A percentile compares a stretch with the other conserved stretches of the same genome.
phyloP scores from a whole-genome alignment of 2,113 vertebrate species.

The Enhydra lutris region DNA sequence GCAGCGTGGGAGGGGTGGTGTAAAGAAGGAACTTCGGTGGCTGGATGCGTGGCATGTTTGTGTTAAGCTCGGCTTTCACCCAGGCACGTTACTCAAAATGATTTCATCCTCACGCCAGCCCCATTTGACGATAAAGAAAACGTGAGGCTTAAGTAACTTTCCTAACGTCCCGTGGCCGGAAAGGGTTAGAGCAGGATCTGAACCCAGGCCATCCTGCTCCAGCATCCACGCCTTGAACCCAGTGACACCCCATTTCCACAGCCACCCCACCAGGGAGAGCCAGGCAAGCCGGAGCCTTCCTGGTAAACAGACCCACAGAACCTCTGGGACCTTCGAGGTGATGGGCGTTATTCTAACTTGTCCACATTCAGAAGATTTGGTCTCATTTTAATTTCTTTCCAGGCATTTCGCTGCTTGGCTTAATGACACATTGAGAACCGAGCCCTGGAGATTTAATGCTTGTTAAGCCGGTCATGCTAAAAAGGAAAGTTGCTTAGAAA shows the following conservation, averaged over 20 bases:
- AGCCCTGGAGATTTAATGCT: conserved; percentile 52
- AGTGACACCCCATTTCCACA: accelerated
- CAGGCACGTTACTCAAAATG: accelerated
- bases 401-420: conserved; percentile 23
- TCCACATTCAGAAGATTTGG: background rate
- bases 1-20: accelerated
- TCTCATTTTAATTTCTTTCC: conserved; percentile 45
- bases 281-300: background rate
- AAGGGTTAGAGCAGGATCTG: too few species aligned
- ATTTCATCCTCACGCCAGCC: background rate
- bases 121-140: background rate
- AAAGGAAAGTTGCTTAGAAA: conserved; percentile 42
- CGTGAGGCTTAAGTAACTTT: background rate
- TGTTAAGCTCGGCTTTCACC: background rate
- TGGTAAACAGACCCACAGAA: background rate
- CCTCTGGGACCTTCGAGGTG: background rate
- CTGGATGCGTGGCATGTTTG: accelerated
- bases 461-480: conserved; percentile 47
- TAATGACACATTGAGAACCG: conserved; percentile 20
- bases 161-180: background rate
- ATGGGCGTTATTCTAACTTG: background rate
- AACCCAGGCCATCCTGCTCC: background rate
- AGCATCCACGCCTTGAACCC: background rate
- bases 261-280: accelerated
- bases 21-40: background rate